Conservation (phyloP, 2,797 vertebrate genomes). For the Melanogrammus aeglefinus region DNA sequence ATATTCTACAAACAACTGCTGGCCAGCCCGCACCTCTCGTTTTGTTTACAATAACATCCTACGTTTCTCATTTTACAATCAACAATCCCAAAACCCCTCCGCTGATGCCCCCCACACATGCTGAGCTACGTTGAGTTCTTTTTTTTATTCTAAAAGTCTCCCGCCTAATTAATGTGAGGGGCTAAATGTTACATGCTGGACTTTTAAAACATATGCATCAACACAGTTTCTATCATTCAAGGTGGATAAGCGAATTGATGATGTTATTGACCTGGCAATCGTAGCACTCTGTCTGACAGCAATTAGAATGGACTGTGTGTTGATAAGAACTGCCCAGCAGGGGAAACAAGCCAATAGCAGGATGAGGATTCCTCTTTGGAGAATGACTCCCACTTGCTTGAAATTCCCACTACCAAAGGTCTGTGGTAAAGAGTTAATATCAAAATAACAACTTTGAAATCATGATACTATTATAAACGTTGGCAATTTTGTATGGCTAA, state of each 20-base stretch:
- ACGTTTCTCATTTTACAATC: too few species aligned
- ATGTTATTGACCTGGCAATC: constrained; percentile 73
- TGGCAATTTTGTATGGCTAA: not conserved
- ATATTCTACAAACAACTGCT: too few species aligned
- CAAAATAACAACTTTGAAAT: not conserved
- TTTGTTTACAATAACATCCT: too few species aligned
- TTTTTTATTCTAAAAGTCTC: too few species aligned
- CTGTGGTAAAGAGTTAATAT: constrained; percentile 47
- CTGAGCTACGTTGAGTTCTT: too few species aligned
- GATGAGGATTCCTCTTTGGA: constrained; percentile 75
- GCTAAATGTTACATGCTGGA: too few species aligned
- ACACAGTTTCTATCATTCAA: not conserved
- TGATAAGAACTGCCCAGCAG: constrained; percentile 83
- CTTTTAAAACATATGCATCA: not conserved
- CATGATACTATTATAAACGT: not conserved
- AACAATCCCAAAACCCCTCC: too few species aligned
- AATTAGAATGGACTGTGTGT: constrained; percentile 75
- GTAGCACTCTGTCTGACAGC: constrained; percentile 71
- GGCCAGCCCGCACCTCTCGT: too few species aligned
- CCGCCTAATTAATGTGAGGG: too few species aligned
- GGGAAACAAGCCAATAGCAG: constrained; percentile 82
- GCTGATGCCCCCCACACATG: too few species aligned
- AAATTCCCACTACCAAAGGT: constrained; percentile 77
- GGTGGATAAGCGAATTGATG: not conserved
- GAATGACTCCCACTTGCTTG: constrained; percentile 78